Evolutionary conservation across 2,888 invertebrate species (phyloP).

Genomic region (Napeogenes sylphis): DNA sequence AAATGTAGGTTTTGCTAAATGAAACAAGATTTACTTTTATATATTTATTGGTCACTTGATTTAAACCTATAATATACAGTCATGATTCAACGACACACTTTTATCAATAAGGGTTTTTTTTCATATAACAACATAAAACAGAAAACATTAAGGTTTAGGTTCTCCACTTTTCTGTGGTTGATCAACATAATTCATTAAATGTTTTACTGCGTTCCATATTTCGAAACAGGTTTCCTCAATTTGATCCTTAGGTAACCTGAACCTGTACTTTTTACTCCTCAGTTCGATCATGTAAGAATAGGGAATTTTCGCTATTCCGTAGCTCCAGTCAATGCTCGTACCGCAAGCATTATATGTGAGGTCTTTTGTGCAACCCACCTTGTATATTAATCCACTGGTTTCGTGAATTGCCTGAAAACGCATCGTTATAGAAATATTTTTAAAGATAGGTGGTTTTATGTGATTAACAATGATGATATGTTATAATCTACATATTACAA

Average conservation of each 20-base stretch:
- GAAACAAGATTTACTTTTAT: not conserved
- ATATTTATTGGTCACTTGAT: constrained; percentile 4
- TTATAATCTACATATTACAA: no score
- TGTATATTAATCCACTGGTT: constrained; percentile 58
- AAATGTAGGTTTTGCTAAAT: not conserved
- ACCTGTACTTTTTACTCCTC: constrained; percentile 56
- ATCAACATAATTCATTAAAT: constrained; percentile 61
- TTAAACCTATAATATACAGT: constrained; percentile 6
- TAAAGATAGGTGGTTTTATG: not conserved
- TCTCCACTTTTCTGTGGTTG: constrained; percentile 27
- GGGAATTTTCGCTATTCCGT: constrained; percentile 64
- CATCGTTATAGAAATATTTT: constrained; percentile 3
- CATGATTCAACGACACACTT: not conserved
- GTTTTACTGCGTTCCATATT: constrained; percentile 56
- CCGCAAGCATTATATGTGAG: constrained; percentile 67
- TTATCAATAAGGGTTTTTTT: no score
- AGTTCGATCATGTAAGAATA: constrained; percentile 69
- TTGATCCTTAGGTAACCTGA: constrained; percentile 59
- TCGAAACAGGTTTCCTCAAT: constrained; percentile 60
- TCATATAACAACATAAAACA: not conserved
- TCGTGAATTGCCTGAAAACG: constrained; percentile 62
- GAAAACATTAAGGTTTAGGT: not conserved
- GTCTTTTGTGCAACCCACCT: constrained; percentile 67
- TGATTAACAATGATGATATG: not conserved
- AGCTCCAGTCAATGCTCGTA: constrained; percentile 70